Evolutionary conservation across 2,113 vertebrate species (phyloP).

Genomic region (Centropus bengalensis): DNA sequence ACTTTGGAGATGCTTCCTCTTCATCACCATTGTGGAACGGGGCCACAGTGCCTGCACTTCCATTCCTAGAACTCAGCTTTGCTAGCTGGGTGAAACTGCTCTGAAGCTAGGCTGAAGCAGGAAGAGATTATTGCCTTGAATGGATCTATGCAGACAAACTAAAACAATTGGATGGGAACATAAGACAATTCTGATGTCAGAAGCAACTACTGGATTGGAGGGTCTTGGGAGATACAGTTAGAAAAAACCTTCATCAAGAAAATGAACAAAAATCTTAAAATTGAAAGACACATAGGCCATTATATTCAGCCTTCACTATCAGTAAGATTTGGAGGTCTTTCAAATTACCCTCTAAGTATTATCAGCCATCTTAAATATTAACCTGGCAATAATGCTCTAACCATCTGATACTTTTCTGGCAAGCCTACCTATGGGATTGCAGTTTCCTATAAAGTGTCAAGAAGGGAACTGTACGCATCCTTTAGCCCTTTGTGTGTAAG

Average conservation of each 20-base stretch:
- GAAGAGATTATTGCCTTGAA: background rate
- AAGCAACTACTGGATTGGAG: background rate
- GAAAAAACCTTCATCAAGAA: background rate
- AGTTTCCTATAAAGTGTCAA: background rate
- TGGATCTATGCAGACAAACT: background rate
- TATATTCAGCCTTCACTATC: background rate
- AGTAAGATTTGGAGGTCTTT: background rate
- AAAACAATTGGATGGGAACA: background rate
- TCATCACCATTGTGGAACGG: background rate
- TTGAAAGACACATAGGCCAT: background rate
- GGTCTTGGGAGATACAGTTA: background rate
- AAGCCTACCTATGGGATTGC: background rate
- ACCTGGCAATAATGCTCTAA: background rate
- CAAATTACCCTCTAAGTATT: background rate
- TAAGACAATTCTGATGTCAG: background rate
- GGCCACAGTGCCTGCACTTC: background rate
- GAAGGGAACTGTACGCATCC: background rate
- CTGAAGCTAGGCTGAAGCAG: background rate
- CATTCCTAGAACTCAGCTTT: background rate
- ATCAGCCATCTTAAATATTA: background rate
- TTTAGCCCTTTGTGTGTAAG: background rate
- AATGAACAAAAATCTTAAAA: background rate
- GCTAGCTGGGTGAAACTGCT: background rate
- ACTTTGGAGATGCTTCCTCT: background rate
- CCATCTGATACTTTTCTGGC: background rate